Percentiles rank a stretch among this genome's conserved stretches.
These are phyloP conservation scores for Hyla sarda DNA, from an alignment of 2,113 vertebrate genomes.

Conservation along the genomic window DNA sequence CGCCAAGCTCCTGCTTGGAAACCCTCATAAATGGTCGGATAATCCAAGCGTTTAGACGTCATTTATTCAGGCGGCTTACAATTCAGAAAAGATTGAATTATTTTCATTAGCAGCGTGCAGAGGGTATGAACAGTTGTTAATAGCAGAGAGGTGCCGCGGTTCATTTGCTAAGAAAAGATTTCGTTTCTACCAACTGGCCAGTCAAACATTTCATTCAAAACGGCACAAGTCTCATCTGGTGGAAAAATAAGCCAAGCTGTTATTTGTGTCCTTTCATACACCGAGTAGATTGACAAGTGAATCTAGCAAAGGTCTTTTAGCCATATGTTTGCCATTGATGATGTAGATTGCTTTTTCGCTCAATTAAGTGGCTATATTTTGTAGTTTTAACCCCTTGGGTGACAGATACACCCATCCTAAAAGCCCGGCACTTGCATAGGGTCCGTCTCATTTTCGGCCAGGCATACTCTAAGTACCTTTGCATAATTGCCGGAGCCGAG, in stretches of 20 bases:
- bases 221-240: constrained; percentile 53
- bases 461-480: background rate
- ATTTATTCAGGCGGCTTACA: constrained; percentile 28
- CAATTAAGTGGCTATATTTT: constrained; percentile 50
- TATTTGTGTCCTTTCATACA: constrained; percentile 56
- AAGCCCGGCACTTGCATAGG: background rate
- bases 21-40: background rate
- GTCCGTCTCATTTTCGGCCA: background rate
- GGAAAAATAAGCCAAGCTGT: constrained; percentile 55
- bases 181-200: constrained; percentile 49
- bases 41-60: constrained; percentile 22
- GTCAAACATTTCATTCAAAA: constrained; percentile 25
- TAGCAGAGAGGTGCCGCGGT: constrained; percentile 27
- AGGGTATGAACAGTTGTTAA: constrained; percentile 52
- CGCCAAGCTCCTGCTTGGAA: background rate
- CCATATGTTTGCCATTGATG: constrained; percentile 54
- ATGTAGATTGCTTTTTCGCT: constrained; percentile 57
- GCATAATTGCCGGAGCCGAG: background rate
- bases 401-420: background rate
- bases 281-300: constrained; percentile 58
- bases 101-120: constrained; percentile 36
- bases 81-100: constrained; percentile 37
- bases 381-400: constrained; percentile 44
- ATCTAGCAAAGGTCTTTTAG: constrained; percentile 55
- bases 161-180: constrained; percentile 52